These are phyloP conservation scores for Bradynema listronoti DNA, from an alignment of 1,140 invertebrate genomes.

Conservation along the genomic window DNA sequence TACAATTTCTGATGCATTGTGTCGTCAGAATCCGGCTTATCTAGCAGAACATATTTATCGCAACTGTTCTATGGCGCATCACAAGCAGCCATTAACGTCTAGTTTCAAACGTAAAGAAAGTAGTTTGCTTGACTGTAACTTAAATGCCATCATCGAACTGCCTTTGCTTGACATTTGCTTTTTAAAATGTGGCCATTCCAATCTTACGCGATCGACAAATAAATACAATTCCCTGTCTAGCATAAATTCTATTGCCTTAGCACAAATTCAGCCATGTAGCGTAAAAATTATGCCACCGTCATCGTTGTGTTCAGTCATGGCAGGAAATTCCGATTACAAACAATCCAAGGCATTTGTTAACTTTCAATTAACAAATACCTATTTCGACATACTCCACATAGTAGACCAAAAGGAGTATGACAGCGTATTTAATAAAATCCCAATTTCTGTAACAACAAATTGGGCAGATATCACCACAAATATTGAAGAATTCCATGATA, in stretches of 20 bases:
- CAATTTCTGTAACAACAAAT: slow-evolving; percentile 31
- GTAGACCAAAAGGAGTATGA: slow-evolving; percentile 28
- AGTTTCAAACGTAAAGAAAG: slow-evolving; percentile 13
- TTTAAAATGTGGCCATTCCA: too few relatives aligned
- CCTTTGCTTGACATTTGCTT: too few relatives aligned
- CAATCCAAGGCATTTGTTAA: not conserved
- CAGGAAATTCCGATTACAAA: too few relatives aligned
- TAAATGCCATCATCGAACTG: too few relatives aligned
- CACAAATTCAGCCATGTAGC: too few relatives aligned
- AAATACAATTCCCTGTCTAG: too few relatives aligned
- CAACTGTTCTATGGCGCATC: slow-evolving; percentile 28
- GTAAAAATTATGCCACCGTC: too few relatives aligned
- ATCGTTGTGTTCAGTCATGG: too few relatives aligned
- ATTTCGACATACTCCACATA: slow-evolving; percentile 34
- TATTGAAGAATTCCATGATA: slow-evolving; percentile 6
- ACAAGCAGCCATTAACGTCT: slow-evolving; percentile 39
- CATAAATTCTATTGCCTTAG: too few relatives aligned
- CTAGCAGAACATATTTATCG: slow-evolving; percentile 38
- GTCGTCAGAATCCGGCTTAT: slow-evolving; percentile 34
- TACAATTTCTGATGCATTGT: too few relatives aligned
- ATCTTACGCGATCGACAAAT: too few relatives aligned
- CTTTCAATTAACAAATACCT: not conserved
- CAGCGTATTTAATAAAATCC: slow-evolving; percentile 37
- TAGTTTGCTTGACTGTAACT: slow-evolving; percentile 1
- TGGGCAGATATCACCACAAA: slow-evolving; percentile 25